Base-by-base conservation (phyloP, 2,113 vertebrate species). In the Dicerorhinus sumatrensis region DNA sequence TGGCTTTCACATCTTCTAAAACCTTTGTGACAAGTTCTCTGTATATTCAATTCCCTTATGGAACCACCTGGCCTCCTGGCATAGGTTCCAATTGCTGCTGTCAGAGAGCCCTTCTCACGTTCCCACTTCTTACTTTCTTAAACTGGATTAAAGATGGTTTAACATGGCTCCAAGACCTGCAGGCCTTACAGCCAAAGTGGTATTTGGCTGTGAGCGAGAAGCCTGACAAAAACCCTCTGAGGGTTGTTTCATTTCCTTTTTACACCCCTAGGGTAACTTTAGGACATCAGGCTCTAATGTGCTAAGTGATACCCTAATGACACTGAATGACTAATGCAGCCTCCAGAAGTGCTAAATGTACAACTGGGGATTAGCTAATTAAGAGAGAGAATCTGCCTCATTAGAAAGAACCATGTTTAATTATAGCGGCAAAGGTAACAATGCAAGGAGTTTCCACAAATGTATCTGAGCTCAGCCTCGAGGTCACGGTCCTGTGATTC, bases 361-460 rank as follows among this genome's bases (percentile, higher is more conserved):
- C 83, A 83, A 29, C 51, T 92, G 90, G 86, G 80, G 75, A 54
- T 29, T 92, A 54, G 58, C 33, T 95, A 75, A 89, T 95, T 89
- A 94, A 93, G 90, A 82, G 56, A 36, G 16, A 87, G 79, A 73
- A 51, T 79, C 83, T 94, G 77, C 48, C 72, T 94, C 65, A 25
- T 95, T 91, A 93, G 81, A 73, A 93, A 73, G 67, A 69, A 62
- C 73, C 62, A 20, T 65, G 62, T 92, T 88, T 95, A 82, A 92
- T 97, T 85, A 89, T 2, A 91, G 33, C 33, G 18, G 77, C 75
- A 89, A 93, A 77, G 27, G 42, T 73, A 73, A 36, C 56, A 85
- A 31, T 56, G 58, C 27, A 65, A 46, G 18, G 39, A 79, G 3
- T 17, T 70, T 70, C 89, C 14, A 18, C 23, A 46, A 7, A 17